Base-by-base conservation (phyloP, 2,888 invertebrate genomes). In the Salpingus planirostris region DNA sequence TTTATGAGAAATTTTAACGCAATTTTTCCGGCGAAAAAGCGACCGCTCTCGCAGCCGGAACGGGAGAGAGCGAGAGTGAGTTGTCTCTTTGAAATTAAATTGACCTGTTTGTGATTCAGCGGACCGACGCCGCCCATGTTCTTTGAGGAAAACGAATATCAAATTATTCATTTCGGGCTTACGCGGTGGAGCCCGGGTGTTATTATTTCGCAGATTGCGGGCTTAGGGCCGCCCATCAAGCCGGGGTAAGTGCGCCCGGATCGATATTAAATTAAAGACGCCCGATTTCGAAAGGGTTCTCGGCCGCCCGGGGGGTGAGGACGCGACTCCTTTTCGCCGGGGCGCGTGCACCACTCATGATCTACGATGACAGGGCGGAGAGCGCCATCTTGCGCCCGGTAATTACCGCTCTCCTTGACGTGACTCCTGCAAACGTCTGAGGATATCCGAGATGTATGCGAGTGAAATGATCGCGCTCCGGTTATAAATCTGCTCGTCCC, bases 401-500 rank as follows among this genome's bases (percentile, higher is more conserved):
- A 55, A 57, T 55, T 54, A 54, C 52, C 46, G 47, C 41, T 44
- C 46, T 39, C 49, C 51, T 50, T 52, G 49, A 52, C 54, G 52
- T 53, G 54, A 50, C 52, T 50, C 46, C 47, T 53, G 44, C 42
- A 42, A 46, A 47, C 47, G 51, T 53, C 51, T 49, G 35, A 49
- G 45, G 48, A 50, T 45, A 49, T 47, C 50, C 50, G 47, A 50
- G 54, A 54, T 47, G 49, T 52, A 50, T 51, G 47, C 47, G 43
- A 52, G 49, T 40, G 46, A 44, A 46, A 50, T 47, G 54, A 55
- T 57, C 52, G 54, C 52, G 51, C 47, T 36, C 47, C 38, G 43
- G 52, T 49, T 47, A 57, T 58, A 58, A 58, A 58, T 58, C 55
- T 52, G 50, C 49, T 36, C 39, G 46, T 42, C 44, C 41, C 44